Evolutionary conservation across 2,888 invertebrate genomes (phyloP).

Genomic region (Nephrocerus scutellatus): DNA sequence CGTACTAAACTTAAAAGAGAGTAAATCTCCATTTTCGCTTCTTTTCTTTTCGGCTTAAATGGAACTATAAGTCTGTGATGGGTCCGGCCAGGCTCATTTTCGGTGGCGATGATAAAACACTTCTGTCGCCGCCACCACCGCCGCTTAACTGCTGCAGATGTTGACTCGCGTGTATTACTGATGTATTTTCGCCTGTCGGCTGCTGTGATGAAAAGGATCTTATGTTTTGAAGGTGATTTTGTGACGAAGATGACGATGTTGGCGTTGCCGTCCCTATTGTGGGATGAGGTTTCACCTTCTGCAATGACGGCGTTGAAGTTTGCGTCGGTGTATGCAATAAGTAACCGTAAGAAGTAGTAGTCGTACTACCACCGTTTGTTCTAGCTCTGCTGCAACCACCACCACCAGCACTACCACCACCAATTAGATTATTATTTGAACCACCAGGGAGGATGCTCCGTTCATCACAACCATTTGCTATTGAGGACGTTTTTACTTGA

Average conservation of each 20-base stretch:
- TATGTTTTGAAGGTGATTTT: no score
- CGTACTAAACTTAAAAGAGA: no score
- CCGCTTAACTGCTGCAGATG: no score
- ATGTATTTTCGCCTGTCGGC: no score
- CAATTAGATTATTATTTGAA: conserved; percentile 13
- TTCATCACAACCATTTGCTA: conserved; percentile 28
- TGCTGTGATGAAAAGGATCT: no score
- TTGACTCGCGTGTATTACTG: no score
- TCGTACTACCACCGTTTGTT: conserved; percentile 15
- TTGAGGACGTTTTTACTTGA: conserved; percentile 29
- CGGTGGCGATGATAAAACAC: conserved; percentile 20
- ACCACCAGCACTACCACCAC: conserved; percentile 22
- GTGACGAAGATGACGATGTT: conserved; percentile 10
- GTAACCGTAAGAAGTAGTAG: conserved; percentile 19
- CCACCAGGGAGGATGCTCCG: conserved; percentile 18
- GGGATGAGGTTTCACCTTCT: conserved; percentile 14
- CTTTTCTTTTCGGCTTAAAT: conserved; percentile 28
- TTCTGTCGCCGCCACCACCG: no score
- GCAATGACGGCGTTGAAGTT: conserved; percentile 19
- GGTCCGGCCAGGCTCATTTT: conserved; percentile 44
- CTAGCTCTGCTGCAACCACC: no score
- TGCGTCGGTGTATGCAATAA: conserved; percentile 15
- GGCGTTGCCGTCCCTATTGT: no score
- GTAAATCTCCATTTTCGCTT: no score
- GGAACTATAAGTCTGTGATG: conserved; percentile 47